These are phyloP conservation scores for Aramus guarauna DNA, from an alignment of 2,113 vertebrate species.

Conservation along the genomic window DNA sequence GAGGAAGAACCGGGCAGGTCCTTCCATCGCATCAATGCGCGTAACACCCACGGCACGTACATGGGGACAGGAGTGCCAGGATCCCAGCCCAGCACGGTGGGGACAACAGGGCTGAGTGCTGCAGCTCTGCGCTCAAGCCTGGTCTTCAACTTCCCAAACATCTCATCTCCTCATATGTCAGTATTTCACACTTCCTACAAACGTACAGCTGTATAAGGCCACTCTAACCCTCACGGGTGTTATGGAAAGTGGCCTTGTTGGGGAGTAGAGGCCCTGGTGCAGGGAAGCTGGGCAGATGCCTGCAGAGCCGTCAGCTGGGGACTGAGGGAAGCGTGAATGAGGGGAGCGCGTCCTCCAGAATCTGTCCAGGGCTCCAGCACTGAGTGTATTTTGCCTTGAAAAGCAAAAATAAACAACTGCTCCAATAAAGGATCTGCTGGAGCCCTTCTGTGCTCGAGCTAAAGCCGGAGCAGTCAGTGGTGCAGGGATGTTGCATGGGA, in stretches of 20 bases:
- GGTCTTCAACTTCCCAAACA: background rate
- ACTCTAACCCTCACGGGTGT: accelerated
- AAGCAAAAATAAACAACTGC: background rate
- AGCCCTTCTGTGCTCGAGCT: background rate
- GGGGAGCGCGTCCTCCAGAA: background rate
- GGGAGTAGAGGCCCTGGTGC: background rate
- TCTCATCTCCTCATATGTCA: background rate
- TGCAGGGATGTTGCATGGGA: background rate
- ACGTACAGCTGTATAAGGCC: too few species aligned
- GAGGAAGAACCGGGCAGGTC: background rate
- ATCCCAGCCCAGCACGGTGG: background rate
- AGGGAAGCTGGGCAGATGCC: background rate
- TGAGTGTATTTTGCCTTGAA: background rate
- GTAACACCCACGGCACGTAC: accelerated
- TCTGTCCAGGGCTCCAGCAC: background rate
- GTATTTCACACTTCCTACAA: background rate
- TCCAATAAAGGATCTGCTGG: background rate
- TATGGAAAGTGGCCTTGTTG: background rate
- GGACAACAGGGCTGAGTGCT: background rate
- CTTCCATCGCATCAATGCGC: background rate
- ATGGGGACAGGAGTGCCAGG: background rate
- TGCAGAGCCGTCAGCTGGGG: background rate
- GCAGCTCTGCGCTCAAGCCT: background rate
- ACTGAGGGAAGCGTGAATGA: accelerated
- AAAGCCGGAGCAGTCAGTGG: background rate